Conservation (phyloP, 2,113 vertebrate genomes). For the Crotophaga sulcirostris region DNA sequence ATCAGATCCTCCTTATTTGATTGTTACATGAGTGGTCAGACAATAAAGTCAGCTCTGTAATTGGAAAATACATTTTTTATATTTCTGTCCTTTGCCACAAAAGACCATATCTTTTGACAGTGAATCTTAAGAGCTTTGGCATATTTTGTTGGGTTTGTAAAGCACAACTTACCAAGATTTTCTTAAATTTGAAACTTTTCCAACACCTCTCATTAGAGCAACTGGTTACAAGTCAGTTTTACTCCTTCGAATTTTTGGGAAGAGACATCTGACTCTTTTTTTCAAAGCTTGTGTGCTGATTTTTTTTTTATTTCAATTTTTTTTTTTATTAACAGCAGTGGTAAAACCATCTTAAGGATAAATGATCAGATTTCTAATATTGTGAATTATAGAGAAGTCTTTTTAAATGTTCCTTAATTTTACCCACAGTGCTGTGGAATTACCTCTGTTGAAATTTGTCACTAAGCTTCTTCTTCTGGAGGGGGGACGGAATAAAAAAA, state of each 20-base stretch:
- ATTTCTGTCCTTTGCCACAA: background rate
- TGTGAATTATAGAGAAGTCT: background rate
- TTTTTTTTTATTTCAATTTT: background rate
- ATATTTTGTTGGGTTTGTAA: background rate
- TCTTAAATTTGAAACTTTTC: background rate
- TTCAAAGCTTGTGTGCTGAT: background rate
- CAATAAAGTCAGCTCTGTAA: background rate
- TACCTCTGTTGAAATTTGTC: background rate
- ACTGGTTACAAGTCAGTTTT: background rate
- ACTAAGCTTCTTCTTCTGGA: background rate
- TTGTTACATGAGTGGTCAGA: background rate
- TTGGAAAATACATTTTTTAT: background rate
- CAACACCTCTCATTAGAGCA: background rate
- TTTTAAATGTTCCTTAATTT: background rate
- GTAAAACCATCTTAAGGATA: background rate
- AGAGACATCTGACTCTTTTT: background rate
- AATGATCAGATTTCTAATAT: background rate
- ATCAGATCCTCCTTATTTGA: background rate
- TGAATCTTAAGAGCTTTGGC: background rate
- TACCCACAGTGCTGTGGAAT: background rate
- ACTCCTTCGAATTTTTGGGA: background rate
- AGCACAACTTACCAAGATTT: background rate
- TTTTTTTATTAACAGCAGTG: background rate
- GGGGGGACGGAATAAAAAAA: background rate
- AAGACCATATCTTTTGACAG: background rate